phyloP scores from a whole-genome alignment of 2,797 vertebrate genomes.

The Peromyscus nudipes region DNA sequence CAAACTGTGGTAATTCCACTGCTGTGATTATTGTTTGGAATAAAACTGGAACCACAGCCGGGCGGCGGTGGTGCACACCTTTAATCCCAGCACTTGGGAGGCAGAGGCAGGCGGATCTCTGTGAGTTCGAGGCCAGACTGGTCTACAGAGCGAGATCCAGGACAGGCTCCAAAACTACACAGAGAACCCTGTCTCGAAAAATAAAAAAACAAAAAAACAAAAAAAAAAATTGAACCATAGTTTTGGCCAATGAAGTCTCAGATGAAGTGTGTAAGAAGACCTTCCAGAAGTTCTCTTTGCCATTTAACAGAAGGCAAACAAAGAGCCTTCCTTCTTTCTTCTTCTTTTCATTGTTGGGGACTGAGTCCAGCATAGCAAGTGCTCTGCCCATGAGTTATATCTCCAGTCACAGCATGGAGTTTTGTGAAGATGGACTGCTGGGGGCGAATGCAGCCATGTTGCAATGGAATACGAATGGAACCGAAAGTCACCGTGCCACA shows the following conservation, averaged over 20 bases:
- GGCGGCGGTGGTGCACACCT: no score
- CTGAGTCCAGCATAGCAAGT: not conserved
- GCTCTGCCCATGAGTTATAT: not conserved
- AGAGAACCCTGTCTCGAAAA: no score
- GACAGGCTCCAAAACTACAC: no score
- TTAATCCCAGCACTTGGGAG: no score
- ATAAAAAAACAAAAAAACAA: no score
- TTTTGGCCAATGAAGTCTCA: not conserved
- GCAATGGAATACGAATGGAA: not conserved
- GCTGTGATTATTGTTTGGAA: not conserved
- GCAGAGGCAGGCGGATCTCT: no score
- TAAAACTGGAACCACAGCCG: not conserved
- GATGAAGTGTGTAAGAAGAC: not conserved
- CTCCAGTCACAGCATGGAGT: not conserved
- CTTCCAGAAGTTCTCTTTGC: constrained; percentile 30
- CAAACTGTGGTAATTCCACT: constrained; percentile 34
- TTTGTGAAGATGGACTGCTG: not conserved
- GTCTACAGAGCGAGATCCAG: no score
- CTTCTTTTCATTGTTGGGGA: not conserved
- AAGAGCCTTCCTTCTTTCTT: not conserved
- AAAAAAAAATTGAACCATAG: not conserved
- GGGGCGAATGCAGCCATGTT: not conserved
- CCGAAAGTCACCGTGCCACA: not conserved
- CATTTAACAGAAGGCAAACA: constrained; percentile 7
- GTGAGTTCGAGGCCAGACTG: no score